Evolutionary conservation across 2,797 vertebrate species (phyloP), one percentile per base, ranked within the genome.

Genomic region (Tragelaphus eurycerus): DNA sequence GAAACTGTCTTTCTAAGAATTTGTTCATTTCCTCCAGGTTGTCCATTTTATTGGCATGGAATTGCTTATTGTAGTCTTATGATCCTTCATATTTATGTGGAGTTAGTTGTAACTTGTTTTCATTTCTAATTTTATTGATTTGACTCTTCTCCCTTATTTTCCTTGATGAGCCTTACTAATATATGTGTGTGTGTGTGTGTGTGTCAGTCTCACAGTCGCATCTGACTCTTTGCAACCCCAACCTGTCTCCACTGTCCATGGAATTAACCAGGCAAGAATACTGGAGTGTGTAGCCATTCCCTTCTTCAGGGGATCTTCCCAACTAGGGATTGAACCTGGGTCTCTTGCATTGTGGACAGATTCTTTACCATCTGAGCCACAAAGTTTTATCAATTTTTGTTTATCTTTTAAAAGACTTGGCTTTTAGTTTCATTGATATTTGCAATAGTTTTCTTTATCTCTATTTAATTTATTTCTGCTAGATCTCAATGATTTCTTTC

Each of bases 191-290:
- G 64, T 67, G 64, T 67, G 8, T 34, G 64, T 34, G 64, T 67
- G n/a, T 67, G n/a, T 17, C 1, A 21, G n/a, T 67, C n/a, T 34
- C n/a, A 34, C 64, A 67, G n/a, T 11, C 19, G 0, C 34, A 67
- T 67, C n/a, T 67, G 64, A 34, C n/a, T 67, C 9, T 67, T 67
- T 34, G n/a, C n/a, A 67, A 67, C n/a, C 17, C 4, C 64, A 67
- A 21, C 9, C 17, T 34, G n/a, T 34, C n/a, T 67, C n/a, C n/a
- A 67, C n/a, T 34, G 9, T 34, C 17, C 64, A 21, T 34, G n/a
- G n/a, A 21, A 38, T 71, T 71, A 38, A 21, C n/a, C n/a, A 71
- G 64, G 19, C n/a, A 71, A 71, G n/a, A 71, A 71, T 34, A 71
- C n/a, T 38, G 64, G 4, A 71, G n/a, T n/a, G 29, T 64, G 29